phyloP scores from a whole-genome alignment of 2,113 vertebrate genomes.

The Ammodytes dubius region DNA sequence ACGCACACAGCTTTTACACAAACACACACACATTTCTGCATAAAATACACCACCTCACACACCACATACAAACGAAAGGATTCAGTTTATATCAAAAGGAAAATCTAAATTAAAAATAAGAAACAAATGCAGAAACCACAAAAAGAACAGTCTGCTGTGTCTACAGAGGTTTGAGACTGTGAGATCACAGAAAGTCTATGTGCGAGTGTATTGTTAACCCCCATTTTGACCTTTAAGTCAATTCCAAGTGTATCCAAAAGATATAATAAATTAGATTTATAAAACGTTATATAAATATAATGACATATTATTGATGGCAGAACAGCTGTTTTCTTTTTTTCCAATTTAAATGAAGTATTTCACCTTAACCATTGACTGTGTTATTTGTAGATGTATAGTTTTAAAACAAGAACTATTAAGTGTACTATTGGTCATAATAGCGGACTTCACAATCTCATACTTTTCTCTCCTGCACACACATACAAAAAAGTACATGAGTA shows the following conservation, averaged over 20 bases:
- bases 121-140: constrained; percentile 51
- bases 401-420: background rate
- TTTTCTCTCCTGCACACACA: background rate
- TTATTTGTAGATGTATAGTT: background rate
- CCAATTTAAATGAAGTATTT: background rate
- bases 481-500: constrained; percentile 25
- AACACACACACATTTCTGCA: constrained; percentile 46
- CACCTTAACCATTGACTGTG: background rate
- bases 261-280: background rate
- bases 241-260: background rate
- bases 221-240: constrained; percentile 9
- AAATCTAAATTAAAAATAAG: constrained; percentile 57
- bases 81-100: constrained; percentile 57
- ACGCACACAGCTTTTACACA: constrained; percentile 66
- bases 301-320: background rate
- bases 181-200: constrained; percentile 23
- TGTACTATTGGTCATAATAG: background rate
- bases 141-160: constrained; percentile 40
- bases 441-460: background rate
- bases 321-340: background rate
- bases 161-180: constrained; percentile 32
- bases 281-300: background rate
- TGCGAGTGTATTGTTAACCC: background rate
- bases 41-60: constrained; percentile 53
- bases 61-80: constrained; percentile 36